phyloP scores from a whole-genome alignment of 2,797 vertebrate species.

The Enteromius fasciolatus region DNA sequence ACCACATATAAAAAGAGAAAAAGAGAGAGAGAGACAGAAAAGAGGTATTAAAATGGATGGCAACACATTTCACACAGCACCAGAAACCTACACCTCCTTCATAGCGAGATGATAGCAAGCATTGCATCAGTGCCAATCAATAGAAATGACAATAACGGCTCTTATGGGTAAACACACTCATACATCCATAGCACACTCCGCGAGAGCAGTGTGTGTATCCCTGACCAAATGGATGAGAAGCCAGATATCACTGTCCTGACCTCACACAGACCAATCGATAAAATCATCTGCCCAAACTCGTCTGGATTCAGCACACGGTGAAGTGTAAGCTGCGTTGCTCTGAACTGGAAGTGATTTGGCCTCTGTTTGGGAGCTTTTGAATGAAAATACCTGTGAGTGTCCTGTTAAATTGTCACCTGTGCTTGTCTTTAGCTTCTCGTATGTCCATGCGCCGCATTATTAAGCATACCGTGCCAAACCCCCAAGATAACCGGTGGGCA shows the following conservation, averaged over 20 bases:
- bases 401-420: neutral
- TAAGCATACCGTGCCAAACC: neutral
- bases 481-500: neutral
- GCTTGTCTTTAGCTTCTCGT: neutral
- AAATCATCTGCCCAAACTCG: slow-evolving; percentile 17
- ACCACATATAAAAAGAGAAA: slow-evolving; percentile 4
- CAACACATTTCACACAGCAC: neutral
- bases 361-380: neutral
- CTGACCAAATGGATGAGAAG: slow-evolving; percentile 25
- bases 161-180: slow-evolving; percentile 35
- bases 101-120: neutral
- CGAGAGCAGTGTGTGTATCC: neutral
- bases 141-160: slow-evolving; percentile 33
- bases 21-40: neutral
- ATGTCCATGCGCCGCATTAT: neutral
- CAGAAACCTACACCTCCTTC: neutral
- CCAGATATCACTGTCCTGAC: slow-evolving; percentile 27
- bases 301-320: neutral
- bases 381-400: neutral
- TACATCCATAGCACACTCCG: slow-evolving; percentile 8
- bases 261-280: slow-evolving; percentile 38
- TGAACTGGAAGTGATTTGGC: slow-evolving; percentile 7
- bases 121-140: slow-evolving; percentile 27
- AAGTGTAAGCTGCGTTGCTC: neutral
- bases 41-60: neutral